A percentile compares a stretch with the other conserved stretches of the same genome.
phyloP scores from a whole-genome alignment of 2,797 vertebrate genomes.

The Aldrovandia affinis region DNA sequence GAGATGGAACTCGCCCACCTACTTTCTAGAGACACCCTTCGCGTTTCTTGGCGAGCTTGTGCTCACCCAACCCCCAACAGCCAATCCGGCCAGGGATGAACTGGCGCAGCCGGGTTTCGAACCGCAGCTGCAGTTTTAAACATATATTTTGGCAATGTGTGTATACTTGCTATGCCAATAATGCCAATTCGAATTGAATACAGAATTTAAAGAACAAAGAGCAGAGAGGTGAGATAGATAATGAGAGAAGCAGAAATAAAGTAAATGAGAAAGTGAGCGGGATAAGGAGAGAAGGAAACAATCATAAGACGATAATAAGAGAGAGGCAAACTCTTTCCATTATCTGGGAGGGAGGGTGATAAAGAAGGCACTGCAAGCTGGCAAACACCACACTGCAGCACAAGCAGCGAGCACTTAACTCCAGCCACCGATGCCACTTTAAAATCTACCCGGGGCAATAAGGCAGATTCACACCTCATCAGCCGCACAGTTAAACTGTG shows the following conservation, averaged over 20 bases:
- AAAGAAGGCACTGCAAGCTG: slow-evolving; percentile 35
- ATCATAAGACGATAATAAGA: slow-evolving; percentile 10
- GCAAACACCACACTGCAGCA: not conserved
- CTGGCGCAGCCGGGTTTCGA: too few species aligned
- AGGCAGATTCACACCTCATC: slow-evolving; percentile 21
- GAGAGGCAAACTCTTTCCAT: slow-evolving; percentile 34
- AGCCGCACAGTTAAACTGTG: slow-evolving; percentile 14
- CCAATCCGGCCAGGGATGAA: too few species aligned
- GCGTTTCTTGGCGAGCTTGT: too few species aligned
- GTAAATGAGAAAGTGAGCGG: not conserved
- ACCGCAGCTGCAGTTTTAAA: too few species aligned
- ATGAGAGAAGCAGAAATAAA: not conserved
- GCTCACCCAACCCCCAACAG: too few species aligned
- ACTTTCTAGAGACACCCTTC: too few species aligned
- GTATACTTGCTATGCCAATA: too few species aligned
- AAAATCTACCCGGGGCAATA: slow-evolving; percentile 19
- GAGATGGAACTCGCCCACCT: too few species aligned
- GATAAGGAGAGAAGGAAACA: slow-evolving; percentile 1
- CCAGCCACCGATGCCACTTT: not conserved
- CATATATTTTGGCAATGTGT: too few species aligned
- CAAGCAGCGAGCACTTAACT: not conserved
- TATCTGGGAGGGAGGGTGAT: slow-evolving; percentile 39
- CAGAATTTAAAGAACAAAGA: too few species aligned
- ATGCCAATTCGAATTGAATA: too few species aligned
- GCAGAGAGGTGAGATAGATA: slow-evolving; percentile 1